Percentiles rank a stretch among this genome's conserved stretches.
phyloP scores from a whole-genome alignment of 2,113 vertebrate genomes.

The Plecturocebus donacophilus region DNA sequence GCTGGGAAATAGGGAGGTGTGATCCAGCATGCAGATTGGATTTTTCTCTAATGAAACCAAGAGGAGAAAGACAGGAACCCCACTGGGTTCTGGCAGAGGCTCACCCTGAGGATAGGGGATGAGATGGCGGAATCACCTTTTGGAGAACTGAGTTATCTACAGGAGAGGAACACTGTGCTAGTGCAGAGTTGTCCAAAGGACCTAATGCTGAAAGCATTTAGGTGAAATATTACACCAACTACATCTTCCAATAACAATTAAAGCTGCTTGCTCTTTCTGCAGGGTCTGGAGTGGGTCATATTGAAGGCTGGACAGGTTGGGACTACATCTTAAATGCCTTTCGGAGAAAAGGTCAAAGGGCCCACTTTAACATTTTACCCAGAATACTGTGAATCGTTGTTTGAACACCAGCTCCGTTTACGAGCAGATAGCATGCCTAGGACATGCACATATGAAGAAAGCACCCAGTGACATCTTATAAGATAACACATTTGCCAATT shows the following conservation, averaged over 20 bases:
- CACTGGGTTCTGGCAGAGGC: neutral
- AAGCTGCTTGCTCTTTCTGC: neutral
- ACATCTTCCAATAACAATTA: rapidly evolving
- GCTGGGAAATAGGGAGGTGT: neutral
- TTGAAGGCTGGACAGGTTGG: neutral
- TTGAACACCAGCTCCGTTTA: neutral
- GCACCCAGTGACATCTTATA: rapidly evolving
- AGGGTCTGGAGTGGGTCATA: rapidly evolving
- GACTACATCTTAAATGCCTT: neutral
- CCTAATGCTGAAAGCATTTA: neutral
- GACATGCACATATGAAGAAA: rapidly evolving
- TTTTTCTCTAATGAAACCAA: neutral
- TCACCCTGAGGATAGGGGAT: neutral
- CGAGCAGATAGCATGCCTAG: rapidly evolving
- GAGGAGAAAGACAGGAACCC: neutral
- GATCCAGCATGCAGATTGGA: neutral
- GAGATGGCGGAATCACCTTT: rapidly evolving
- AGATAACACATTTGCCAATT: neutral
- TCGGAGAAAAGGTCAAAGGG: neutral
- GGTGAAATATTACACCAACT: rapidly evolving
- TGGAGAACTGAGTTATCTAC: rapidly evolving
- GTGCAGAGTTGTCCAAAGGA: neutral
- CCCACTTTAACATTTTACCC: neutral
- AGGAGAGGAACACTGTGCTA: rapidly evolving
- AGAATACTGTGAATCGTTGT: neutral